These are phyloP conservation scores for Acanthosepion lycidas DNA, from an alignment of 2,888 invertebrate species.

Conservation along the genomic window DNA sequence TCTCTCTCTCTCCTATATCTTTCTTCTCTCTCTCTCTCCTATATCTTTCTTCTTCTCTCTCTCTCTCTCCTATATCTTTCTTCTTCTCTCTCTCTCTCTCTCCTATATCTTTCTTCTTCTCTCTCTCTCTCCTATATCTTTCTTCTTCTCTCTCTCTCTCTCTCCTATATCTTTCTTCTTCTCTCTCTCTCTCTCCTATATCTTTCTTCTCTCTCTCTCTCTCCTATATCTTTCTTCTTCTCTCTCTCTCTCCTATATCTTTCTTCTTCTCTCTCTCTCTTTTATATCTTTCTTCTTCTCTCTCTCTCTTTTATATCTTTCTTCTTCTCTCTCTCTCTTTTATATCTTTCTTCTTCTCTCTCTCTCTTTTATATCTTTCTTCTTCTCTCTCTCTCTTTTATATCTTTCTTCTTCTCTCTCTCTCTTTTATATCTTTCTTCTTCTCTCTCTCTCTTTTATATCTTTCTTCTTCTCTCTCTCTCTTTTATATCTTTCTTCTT, in stretches of 20 bases:
- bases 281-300: not conserved
- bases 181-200: not conserved
- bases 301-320: not conserved
- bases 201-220: not conserved
- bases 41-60: too few relatives aligned
- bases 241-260: not conserved
- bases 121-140: too few relatives aligned
- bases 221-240: not conserved
- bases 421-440: too few relatives aligned
- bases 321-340: too few relatives aligned
- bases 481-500: not conserved
- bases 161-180: not conserved
- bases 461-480: not conserved
- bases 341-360: too few relatives aligned
- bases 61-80: not conserved
- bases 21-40: too few relatives aligned
- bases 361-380: too few relatives aligned
- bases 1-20: too few relatives aligned
- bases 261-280: not conserved
- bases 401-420: not conserved
- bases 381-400: not conserved
- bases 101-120: fast-evolving
- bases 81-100: not conserved
- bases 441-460: not conserved
- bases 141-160: not conserved